These are phyloP conservation scores for Crypturellus undulatus DNA, from an alignment of 2,113 vertebrate genomes.

Conservation along the genomic window DNA sequence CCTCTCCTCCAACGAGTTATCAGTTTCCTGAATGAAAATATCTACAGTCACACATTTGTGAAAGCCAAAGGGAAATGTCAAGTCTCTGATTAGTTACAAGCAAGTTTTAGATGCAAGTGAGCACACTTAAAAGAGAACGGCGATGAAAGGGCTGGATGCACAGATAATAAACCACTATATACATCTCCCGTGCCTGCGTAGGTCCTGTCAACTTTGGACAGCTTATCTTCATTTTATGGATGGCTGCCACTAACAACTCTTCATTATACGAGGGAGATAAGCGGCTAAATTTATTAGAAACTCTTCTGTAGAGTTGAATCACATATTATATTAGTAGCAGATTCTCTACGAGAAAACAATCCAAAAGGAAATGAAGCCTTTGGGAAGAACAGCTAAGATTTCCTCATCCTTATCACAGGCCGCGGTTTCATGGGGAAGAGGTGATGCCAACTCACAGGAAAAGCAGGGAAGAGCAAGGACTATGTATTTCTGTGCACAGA, in stretches of 20 bases:
- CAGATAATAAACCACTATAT: background rate
- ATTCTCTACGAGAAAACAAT: background rate
- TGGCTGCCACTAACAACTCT: background rate
- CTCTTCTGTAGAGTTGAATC: background rate
- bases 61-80: background rate
- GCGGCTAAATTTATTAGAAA: background rate
- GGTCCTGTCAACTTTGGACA: background rate
- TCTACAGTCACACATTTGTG: rapidly evolving
- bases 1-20: background rate
- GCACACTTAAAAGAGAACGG: rapidly evolving
- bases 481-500: background rate
- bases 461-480: background rate
- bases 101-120: background rate
- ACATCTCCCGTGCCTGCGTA: background rate
- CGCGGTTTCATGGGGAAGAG: background rate
- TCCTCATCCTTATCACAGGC: background rate
- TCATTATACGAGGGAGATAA: background rate
- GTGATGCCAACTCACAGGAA: background rate
- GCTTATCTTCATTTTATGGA: background rate
- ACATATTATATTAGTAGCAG: background rate
- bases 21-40: background rate
- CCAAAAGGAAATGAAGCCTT: background rate
- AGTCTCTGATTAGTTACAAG: background rate
- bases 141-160: background rate
- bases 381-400: background rate